These are phyloP conservation scores for Zaprionus davidi DNA, from an alignment of 1,140 invertebrate genomes.

Conservation along the genomic window DNA sequence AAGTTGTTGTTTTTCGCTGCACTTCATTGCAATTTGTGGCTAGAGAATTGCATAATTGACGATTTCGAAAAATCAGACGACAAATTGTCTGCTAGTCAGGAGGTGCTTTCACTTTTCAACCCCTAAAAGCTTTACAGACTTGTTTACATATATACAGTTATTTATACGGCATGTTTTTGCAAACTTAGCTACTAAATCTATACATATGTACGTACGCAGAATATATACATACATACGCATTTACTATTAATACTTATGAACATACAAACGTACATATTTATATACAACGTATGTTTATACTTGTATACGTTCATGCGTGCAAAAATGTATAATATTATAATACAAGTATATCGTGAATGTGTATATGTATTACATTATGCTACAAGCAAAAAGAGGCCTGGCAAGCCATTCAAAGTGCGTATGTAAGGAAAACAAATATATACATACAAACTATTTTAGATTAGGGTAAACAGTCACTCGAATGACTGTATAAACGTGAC, in stretches of 20 bases:
- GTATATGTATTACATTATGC: not conserved
- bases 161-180: constrained; percentile 1
- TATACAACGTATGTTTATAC: not conserved
- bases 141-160: not conserved
- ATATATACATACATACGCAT: not conserved
- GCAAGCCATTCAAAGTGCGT: not conserved
- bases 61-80: constrained; percentile 11
- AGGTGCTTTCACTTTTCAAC: constrained; percentile 66
- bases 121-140: constrained; percentile 35
- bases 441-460: not conserved
- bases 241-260: not conserved
- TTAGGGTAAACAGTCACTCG: not conserved
- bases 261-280: not conserved
- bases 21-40: not conserved
- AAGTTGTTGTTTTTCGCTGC: constrained; percentile 27
- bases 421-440: no score
- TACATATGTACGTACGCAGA: not conserved
- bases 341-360: no score
- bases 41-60: constrained; percentile 54
- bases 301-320: not conserved
- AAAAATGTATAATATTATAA: not conserved
- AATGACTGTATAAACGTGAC: not conserved
- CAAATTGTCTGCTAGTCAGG: constrained; percentile 40
- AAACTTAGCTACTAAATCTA: not conserved
- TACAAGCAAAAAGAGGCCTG: not conserved